These are phyloP conservation scores for Platycheirus albimanus DNA, from an alignment of 2,888 invertebrate genomes.

Conservation along the genomic window DNA sequence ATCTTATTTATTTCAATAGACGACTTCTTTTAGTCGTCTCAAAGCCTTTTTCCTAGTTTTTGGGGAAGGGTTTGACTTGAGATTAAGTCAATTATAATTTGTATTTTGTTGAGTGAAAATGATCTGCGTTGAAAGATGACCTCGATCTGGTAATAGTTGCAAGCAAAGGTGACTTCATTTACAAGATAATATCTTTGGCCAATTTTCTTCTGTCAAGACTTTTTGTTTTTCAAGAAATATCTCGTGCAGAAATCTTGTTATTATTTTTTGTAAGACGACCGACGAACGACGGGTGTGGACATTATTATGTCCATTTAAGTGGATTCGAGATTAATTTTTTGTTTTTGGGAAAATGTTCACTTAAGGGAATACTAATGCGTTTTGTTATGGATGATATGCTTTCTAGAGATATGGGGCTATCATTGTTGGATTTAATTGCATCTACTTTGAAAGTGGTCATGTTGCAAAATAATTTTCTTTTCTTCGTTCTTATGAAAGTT, in stretches of 20 bases:
- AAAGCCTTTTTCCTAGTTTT: not conserved
- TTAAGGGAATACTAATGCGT: slow-evolving; percentile 49
- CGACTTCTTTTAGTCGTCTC: slow-evolving; percentile 20
- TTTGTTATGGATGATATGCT: slow-evolving; percentile 43
- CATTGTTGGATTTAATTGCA: slow-evolving; percentile 37
- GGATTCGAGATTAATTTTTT: slow-evolving; percentile 17
- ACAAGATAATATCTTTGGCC: slow-evolving; percentile 67
- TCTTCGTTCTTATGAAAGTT: too few relatives aligned
- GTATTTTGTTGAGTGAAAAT: slow-evolving; percentile 53
- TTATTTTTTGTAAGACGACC: slow-evolving; percentile 9
- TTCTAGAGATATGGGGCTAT: slow-evolving; percentile 42
- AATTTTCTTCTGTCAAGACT: slow-evolving; percentile 49
- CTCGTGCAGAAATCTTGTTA: slow-evolving; percentile 51
- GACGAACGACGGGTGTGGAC: slow-evolving; percentile 27
- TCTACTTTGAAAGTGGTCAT: not conserved
- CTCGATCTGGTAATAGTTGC: slow-evolving; percentile 66
- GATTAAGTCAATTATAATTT: slow-evolving; percentile 56
- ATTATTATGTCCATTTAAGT: slow-evolving; percentile 54
- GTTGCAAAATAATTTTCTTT: not conserved
- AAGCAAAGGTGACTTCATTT: slow-evolving; percentile 70
- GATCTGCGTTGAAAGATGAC: slow-evolving; percentile 60
- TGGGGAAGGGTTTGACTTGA: not conserved
- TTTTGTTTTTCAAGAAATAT: slow-evolving; percentile 32
- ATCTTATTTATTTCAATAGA: slow-evolving; percentile 42
- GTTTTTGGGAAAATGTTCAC: slow-evolving; percentile 36